Base-by-base conservation (phyloP, 2,797 vertebrate genomes). In the Threskiornis aethiopicus region DNA sequence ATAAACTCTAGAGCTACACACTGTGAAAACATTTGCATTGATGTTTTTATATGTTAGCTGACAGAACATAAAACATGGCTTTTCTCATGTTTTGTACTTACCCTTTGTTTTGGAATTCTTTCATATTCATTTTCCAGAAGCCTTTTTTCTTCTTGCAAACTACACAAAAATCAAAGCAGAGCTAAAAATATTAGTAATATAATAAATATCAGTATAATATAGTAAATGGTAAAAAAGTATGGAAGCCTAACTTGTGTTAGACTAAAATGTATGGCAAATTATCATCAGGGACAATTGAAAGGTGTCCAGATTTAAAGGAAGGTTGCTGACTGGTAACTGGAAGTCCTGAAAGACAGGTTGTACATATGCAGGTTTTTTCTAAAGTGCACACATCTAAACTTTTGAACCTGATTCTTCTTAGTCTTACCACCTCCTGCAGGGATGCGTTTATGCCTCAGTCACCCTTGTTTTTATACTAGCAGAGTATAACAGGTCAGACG, bases 81-180 rank as follows among this genome's bases (percentile, higher is more conserved):
- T 89, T 91, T 61, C n/a, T 70, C 18, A 14, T 29, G 72, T 79
- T 91, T 94, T 55, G 79, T 97, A 98, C 99, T 99, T 98, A 99
- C 99, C 61, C 95, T 97, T 96, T 97, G 97, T 96, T 98, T 98
- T 28, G 97, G 96, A 89, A 98, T 98, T 96, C 95, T 98, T 96
- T 98, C 97, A 52, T 96, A 98, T 96, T 99, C 99, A 73, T 97
- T 98, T 95, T 98, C 94, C 95, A 99, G 96, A 95, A 98, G 97
- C 16, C 14, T 96, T 98, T 98, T 99, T 97, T 99, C 99, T 96
- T 99, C 99, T 87, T 69, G 64, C 96, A 99, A 98, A 93, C 99
- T 99, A 97, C 26, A 97, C 57, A 55, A 93, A 90, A 94, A 81
- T 67, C 26, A 91, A 84, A 80, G 49, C 29, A 94, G 39, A 78